Base-by-base conservation (phyloP, 1,140 invertebrate species). In the Heliconius eleuchia region DNA sequence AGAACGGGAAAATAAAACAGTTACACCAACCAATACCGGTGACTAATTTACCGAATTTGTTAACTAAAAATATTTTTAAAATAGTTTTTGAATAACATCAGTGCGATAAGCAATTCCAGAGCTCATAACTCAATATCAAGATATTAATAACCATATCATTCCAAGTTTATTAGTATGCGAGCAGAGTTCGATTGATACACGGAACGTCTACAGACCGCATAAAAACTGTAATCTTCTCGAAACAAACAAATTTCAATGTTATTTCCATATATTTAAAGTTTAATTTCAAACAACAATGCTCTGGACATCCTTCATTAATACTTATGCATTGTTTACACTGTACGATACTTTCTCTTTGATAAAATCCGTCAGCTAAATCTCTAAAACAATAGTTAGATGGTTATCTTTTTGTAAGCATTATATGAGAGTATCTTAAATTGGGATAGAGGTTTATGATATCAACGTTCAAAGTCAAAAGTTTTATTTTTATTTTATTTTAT, bases 141-240 rank as follows among this genome's bases (percentile, higher is more conserved):
- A 76, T 72, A 75, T 82, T 82, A 77, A 83, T 78, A 83, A 78
- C 73, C 76, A 78, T 80, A 71, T 82, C 77, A 75, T 82, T 77
- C 55, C 34, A 73, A 79, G 74, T 78, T 82, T 80, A 83, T 83
- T 83, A 83, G 80, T 83, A 83, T 83, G 71, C 82, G 74, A 77
- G 74, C 77, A 72, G 74, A 79, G 66, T 80, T 78, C 80, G 75
- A 79, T 81, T 76, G 80, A 81, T 79, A 79, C 82, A 79, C 79
- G 79, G 77, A 78, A 42, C 75, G 73, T 80, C 79, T 74, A 66
- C 76, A 76, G 46, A 76, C 80, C 23, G 37, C 46, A 50, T 46
- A 71, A 71, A 42, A 71, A 71, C 75, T 50, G 19, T 52, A 37
- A 30, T 71, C n/a, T 76, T 30, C 30, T 39, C 39, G 13, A 46